phyloP scores from a whole-genome alignment of 1,140 invertebrate species.

The Brachionus asplanchnoidis region DNA sequence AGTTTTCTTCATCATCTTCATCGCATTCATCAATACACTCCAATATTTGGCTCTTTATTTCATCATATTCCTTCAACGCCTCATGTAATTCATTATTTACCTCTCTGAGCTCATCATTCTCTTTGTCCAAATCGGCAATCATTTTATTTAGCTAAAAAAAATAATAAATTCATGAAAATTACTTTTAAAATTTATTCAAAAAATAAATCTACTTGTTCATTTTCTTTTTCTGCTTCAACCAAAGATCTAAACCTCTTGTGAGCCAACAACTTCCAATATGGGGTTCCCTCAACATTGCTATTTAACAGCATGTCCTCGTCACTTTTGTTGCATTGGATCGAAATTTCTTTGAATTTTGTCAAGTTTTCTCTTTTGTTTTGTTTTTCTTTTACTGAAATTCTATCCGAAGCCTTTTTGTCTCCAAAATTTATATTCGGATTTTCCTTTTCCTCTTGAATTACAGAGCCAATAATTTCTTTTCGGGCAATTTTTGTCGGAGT shows the following conservation, averaged over 20 bases:
- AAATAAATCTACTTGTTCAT: not conserved
- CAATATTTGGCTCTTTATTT: constrained; percentile 4
- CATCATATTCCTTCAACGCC: constrained; percentile 2
- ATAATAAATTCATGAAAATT: not conserved
- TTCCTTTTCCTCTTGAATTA: constrained; percentile 36
- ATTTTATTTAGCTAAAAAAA: not conserved
- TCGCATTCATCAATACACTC: constrained; percentile 24
- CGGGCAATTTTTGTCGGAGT: constrained; percentile 19
- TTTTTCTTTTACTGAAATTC: not conserved
- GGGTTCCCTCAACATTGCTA: not conserved
- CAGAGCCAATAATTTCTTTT: not conserved
- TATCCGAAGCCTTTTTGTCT: not conserved
- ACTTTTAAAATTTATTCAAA: not conserved
- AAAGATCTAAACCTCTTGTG: not conserved
- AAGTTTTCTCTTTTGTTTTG: constrained; percentile 4
- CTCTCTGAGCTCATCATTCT: constrained; percentile 13
- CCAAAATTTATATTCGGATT: not conserved
- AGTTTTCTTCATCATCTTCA: constrained; percentile 28
- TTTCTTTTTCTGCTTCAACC: constrained; percentile 3
- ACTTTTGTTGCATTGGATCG: constrained; percentile 36
- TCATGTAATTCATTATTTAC: not conserved
- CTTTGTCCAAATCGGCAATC: constrained; percentile 1
- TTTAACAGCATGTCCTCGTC: constrained; percentile 36
- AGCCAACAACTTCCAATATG: constrained; percentile 30
- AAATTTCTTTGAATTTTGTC: not conserved